Base-by-base conservation (phyloP, 2,797 vertebrate genomes). In the Cirrhinus mrigala region DNA sequence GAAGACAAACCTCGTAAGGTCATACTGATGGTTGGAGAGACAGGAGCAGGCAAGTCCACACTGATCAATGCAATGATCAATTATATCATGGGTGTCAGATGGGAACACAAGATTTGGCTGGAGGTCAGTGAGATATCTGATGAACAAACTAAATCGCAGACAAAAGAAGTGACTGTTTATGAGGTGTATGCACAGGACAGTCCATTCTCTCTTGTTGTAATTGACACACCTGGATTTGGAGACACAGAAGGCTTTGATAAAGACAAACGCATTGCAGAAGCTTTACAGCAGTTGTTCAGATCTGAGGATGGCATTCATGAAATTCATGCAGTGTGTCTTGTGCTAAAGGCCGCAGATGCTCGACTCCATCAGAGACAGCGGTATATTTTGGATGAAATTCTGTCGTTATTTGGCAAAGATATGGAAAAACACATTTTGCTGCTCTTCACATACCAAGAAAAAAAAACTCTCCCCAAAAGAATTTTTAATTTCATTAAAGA, bases 401-500 rank as follows among this genome's bases (percentile, higher is more conserved):
- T 87, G 11, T 85, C 86, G 11, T 27, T 87, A 22, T 87, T 87
- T 87, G 83, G 79, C 9, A 82, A 82, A 71, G 54, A 88, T 46
- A 44, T 87, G 6, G 16, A 85, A 20, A 79, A 66, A 12, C 18
- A 79, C 14, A 85, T 88, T 0, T 5, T 82, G 1, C 1, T 70
- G 1, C 50, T 85, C 27, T 9, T 85, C 8, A 86, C 85, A 81
- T 29, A 66, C 58, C 37, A 40, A 2, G 10, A 71, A 37, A 37
- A 37, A 8, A 1, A 48, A 15, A 76, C 2, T 33, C 7, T 37
- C 2, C 18, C 33, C 33, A n/a, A 46, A 81, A 20, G n/a, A n/a
- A n/a, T n/a, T n/a, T n/a, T n/a, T n/a, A n/a, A n/a, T n/a, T n/a
- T n/a, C n/a, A n/a, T n/a, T n/a, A n/a, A n/a, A n/a, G n/a, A n/a